Conservation (phyloP, 2,113 vertebrate genomes). For the Chlorodrepanis virens region DNA sequence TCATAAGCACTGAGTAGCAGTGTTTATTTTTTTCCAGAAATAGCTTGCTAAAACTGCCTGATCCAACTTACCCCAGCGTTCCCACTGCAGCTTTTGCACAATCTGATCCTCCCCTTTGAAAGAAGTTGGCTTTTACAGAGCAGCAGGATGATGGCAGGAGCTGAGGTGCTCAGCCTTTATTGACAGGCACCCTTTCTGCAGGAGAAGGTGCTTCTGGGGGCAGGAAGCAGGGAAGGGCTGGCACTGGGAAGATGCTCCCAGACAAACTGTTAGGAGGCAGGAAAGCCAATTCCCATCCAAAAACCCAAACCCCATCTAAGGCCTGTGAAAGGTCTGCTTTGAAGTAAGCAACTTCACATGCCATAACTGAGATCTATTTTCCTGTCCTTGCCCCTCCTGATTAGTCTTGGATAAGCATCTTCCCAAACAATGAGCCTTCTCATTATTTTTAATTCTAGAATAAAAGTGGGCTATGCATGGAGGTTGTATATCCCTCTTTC, state of each 20-base stretch:
- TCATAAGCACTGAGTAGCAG: slow-evolving; percentile 5
- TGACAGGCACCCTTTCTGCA: not conserved
- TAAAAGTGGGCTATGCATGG: not conserved
- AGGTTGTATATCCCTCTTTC: slow-evolving; percentile 21
- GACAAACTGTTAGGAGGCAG: not conserved
- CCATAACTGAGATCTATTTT: not conserved
- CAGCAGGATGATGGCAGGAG: not conserved
- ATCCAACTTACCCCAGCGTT: not conserved
- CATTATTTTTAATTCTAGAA: slow-evolving; percentile 17
- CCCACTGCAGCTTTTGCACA: not conserved
- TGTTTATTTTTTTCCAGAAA: slow-evolving; percentile 55
- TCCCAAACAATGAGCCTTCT: not conserved
- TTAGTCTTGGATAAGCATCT: not conserved
- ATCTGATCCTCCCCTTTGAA: not conserved
- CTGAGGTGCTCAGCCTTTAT: slow-evolving; percentile 1
- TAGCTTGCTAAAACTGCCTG: slow-evolving; percentile 15
- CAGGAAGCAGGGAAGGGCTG: not conserved
- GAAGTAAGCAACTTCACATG: not conserved
- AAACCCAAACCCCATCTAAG: not conserved
- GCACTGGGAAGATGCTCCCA: not conserved
- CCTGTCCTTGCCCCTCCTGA: not conserved
- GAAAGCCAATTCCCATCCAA: not conserved
- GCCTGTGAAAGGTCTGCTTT: slow-evolving; percentile 12
- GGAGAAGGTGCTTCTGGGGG: not conserved
- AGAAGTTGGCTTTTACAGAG: not conserved